Conservation (phyloP, 2,113 vertebrate genomes). For the Neomonachus schauinslandi region DNA sequence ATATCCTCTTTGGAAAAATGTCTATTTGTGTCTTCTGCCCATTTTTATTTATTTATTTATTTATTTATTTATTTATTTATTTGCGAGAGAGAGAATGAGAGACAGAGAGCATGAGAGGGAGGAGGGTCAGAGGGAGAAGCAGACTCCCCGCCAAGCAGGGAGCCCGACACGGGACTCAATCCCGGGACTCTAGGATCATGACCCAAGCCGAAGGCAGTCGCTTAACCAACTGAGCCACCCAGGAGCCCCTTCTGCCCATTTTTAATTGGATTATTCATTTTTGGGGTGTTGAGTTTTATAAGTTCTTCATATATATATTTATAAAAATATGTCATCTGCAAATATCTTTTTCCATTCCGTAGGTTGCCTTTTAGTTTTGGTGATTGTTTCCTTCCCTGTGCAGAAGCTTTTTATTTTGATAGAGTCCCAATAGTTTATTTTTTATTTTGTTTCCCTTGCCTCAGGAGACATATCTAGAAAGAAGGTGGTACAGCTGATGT, state of each 20-base stretch:
- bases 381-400: background rate
- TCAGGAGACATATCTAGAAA: background rate
- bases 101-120: too few species aligned
- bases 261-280: background rate
- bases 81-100: too few species aligned
- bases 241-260: background rate
- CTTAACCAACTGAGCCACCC: too few species aligned
- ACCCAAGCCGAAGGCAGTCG: too few species aligned
- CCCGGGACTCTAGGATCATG: too few species aligned
- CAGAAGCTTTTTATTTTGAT: background rate
- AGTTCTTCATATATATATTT: background rate
- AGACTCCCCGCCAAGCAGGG: too few species aligned
- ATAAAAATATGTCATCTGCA: background rate
- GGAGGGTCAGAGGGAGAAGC: too few species aligned
- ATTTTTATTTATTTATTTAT: too few species aligned
- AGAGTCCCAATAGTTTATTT: background rate
- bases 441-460: background rate
- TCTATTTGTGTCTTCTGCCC: background rate
- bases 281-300: background rate
- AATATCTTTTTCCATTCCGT: background rate
- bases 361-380: background rate
- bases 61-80: too few species aligned
- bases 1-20: background rate
- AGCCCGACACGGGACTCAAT: too few species aligned
- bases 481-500: background rate